Evolutionary conservation across 2,113 vertebrate genomes (phyloP).

Genomic region (Trachemys scripta): DNA sequence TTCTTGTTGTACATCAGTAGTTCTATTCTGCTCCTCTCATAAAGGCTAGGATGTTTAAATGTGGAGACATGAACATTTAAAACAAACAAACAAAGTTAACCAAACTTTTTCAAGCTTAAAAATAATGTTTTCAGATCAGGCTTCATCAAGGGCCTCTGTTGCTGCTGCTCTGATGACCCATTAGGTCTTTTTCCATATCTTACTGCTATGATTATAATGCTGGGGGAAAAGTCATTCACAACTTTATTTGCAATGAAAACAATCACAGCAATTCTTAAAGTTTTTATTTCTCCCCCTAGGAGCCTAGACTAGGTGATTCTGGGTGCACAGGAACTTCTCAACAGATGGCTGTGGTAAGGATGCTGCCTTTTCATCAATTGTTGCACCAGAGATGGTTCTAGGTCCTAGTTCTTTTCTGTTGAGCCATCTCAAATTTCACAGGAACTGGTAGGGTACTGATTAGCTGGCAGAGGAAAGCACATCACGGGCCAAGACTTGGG

Average conservation of each 20-base stretch:
- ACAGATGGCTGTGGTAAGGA: not conserved
- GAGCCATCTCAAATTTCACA: not conserved
- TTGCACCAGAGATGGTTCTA: not conserved
- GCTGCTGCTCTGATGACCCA: not conserved
- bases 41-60: too few relatives aligned
- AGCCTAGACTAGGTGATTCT: not conserved
- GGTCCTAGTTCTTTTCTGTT: not conserved
- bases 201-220: not conserved
- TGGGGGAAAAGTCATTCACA: not conserved
- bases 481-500: accelerated
- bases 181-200: accelerated
- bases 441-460: not conserved
- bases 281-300: not conserved
- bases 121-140: not conserved
- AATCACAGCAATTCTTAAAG: accelerated
- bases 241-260: not conserved
- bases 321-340: not conserved
- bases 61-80: not conserved
- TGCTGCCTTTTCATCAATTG: not conserved
- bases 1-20: not conserved
- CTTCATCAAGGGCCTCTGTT: too few relatives aligned
- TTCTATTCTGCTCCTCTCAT: not conserved
- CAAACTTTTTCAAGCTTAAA: not conserved
- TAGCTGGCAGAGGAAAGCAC: not conserved
- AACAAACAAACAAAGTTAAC: too few relatives aligned